phyloP scores from a whole-genome alignment of 2,888 invertebrate species.

The Noctua janthina region DNA sequence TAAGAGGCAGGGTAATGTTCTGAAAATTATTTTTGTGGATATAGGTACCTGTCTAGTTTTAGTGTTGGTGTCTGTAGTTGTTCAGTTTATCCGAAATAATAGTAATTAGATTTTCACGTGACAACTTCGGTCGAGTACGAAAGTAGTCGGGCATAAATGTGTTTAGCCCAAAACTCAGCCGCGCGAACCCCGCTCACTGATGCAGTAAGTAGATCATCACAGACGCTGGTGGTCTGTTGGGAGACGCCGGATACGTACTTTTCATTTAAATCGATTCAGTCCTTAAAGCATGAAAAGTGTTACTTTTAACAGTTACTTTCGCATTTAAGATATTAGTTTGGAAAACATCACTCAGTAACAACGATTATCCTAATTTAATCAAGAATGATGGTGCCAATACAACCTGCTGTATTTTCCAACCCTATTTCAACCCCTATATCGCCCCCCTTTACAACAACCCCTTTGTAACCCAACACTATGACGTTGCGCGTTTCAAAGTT shows the following conservation, averaged over 20 bases:
- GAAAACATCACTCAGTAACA: not conserved
- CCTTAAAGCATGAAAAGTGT: not conserved
- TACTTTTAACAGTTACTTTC: not conserved
- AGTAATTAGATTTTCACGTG: not conserved
- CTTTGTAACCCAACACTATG: conserved; percentile 60
- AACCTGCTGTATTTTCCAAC: conserved; percentile 35
- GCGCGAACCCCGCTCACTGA: no score
- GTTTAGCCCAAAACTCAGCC: no score
- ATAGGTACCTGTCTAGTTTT: not conserved
- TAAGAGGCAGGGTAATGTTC: not conserved
- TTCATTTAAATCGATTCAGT: not conserved
- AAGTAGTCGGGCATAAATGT: not conserved
- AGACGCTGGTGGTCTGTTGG: no score
- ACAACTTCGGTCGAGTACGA: not conserved
- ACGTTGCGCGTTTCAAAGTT: conserved; percentile 43
- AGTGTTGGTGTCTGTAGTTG: not conserved
- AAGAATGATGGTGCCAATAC: conserved; percentile 16
- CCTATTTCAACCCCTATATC: conserved; percentile 31
- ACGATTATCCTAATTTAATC: conserved; percentile 10
- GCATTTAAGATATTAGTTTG: not conserved
- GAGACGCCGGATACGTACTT: no score
- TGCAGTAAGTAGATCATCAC: no score
- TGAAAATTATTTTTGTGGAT: not conserved
- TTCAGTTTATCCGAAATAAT: not conserved
- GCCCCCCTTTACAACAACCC: conserved; percentile 34